phyloP scores from a whole-genome alignment of 2,113 vertebrate genomes.

The Python bivittatus region DNA sequence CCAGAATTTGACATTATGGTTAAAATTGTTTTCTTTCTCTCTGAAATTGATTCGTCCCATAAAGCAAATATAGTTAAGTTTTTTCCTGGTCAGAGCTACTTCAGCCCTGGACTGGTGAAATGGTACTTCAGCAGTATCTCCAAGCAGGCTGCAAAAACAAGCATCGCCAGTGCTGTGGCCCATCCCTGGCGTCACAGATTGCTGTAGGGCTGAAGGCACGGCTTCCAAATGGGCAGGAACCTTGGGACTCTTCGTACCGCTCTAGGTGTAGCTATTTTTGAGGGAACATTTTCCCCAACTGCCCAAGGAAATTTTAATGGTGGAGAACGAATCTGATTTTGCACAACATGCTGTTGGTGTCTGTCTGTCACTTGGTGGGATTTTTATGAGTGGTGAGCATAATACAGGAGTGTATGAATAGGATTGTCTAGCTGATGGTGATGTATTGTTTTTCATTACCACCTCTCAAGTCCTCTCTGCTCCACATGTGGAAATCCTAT shows the following conservation, averaged over 20 bases:
- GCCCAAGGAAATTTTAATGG: background rate
- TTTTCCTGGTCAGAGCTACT: background rate
- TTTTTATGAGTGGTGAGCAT: conserved; percentile 93
- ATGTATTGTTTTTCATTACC: conserved; percentile 99
- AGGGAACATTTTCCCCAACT: background rate
- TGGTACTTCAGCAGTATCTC: background rate
- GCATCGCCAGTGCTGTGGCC: background rate
- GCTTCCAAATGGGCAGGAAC: background rate
- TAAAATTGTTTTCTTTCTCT: background rate
- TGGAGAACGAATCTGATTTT: conserved; percentile 21
- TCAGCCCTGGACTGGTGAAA: background rate
- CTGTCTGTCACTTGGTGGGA: conserved; percentile 84
- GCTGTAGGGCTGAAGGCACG: background rate
- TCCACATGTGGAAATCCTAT: conserved; percentile 98
- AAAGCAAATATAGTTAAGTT: background rate
- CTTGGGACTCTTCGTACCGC: background rate
- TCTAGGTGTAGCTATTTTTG: background rate
- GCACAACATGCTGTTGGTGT: conserved; percentile 8
- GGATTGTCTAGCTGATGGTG: conserved; percentile 99
- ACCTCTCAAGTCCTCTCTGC: conserved; percentile 92
- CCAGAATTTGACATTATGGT: background rate
- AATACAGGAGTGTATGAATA: conserved; percentile 96
- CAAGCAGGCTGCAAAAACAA: background rate
- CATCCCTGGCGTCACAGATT: background rate
- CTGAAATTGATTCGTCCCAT: background rate